Conservation (phyloP, 2,113 vertebrate species). For the Circaetus gallicus region DNA sequence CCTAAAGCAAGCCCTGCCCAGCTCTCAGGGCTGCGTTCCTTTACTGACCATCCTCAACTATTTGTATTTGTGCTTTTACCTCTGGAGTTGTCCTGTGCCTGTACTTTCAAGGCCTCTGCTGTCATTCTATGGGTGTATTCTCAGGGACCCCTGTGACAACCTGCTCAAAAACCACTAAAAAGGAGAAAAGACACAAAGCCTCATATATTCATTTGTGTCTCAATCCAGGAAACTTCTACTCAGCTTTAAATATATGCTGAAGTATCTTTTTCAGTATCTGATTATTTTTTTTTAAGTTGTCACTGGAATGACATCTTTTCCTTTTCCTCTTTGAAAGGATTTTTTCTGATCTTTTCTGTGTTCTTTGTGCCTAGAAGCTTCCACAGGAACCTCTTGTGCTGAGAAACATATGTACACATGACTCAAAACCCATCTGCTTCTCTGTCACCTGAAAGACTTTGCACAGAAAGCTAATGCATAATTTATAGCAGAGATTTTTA, state of each 20-base stretch:
- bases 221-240: not conserved
- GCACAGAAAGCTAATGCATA: conserved; percentile 15
- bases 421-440: conserved; percentile 16
- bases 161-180: not conserved
- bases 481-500: not conserved
- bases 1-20: not conserved
- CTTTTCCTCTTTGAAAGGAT: conserved; percentile 6
- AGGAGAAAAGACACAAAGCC: not conserved
- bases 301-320: not conserved
- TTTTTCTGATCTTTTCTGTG: conserved; percentile 26
- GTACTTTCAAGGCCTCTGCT: not conserved
- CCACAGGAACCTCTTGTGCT: not conserved
- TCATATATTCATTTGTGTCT: not conserved
- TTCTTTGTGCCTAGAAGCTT: conserved; percentile 11
- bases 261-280: not conserved
- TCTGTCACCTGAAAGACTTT: conserved; percentile 49
- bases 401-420: conserved; percentile 7
- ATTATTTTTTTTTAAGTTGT: not conserved
- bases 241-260: not conserved
- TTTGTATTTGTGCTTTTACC: not conserved
- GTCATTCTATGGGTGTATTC: not conserved
- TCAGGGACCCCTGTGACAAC: not conserved
- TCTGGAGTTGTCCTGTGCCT: not conserved
- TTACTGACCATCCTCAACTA: not conserved
- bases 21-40: not conserved